phyloP scores from a whole-genome alignment of 2,888 invertebrate species.

The Dorcus parallelipipedus region DNA sequence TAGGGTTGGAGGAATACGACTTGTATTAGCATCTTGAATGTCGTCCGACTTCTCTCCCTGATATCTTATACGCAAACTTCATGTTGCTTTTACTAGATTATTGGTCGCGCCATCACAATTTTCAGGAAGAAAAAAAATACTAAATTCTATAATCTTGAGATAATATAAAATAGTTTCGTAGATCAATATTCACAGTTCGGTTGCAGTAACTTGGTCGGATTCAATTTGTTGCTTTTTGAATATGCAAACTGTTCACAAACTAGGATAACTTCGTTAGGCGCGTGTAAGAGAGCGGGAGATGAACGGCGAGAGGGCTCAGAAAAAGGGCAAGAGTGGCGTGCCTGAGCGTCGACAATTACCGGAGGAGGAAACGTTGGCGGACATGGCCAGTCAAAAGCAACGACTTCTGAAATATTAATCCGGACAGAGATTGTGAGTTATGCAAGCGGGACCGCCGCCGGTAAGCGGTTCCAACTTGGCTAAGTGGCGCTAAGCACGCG shows the following conservation, averaged over 20 bases:
- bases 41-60: constrained; percentile 17
- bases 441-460: constrained; percentile 38
- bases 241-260: constrained; percentile 19
- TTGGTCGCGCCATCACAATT: too few species aligned
- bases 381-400: constrained; percentile 19
- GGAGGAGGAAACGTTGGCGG: neutral
- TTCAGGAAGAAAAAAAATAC: too few species aligned
- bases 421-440: constrained; percentile 46
- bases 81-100: neutral
- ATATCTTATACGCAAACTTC: neutral
- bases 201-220: neutral
- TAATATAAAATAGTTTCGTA: too few species aligned
- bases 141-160: too few species aligned
- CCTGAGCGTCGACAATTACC: too few species aligned
- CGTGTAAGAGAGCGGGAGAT: constrained; percentile 6
- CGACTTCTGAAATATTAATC: constrained; percentile 40
- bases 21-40: constrained; percentile 41
- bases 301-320: constrained; percentile 6
- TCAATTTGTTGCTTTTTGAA: constrained; percentile 21
- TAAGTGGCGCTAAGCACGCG: constrained; percentile 29
- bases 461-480: constrained; percentile 36
- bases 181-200: constrained; percentile 16
- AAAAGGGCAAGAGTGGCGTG: neutral
- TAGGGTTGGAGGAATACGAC: constrained; percentile 27
- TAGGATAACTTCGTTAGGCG: neutral